phyloP scores from a whole-genome alignment of 2,113 vertebrate species.

The Gracilinanus agilis region DNA sequence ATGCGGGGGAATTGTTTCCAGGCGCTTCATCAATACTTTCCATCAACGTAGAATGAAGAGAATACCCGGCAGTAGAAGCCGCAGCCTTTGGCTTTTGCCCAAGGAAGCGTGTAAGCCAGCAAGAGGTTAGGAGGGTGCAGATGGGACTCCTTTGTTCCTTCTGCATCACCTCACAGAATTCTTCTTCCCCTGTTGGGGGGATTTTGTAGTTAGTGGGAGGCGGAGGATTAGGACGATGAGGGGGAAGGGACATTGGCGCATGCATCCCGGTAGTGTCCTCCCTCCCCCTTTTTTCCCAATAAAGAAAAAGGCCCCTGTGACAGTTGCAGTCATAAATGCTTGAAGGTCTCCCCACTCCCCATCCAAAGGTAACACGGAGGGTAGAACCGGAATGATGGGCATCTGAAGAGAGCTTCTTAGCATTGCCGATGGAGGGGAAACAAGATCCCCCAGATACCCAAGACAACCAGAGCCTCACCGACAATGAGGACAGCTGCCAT shows the following conservation, averaged over 20 bases:
- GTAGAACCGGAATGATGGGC: background rate
- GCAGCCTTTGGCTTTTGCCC: constrained; percentile 20
- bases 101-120: background rate
- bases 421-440: background rate
- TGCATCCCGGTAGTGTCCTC: background rate
- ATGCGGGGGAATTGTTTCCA: background rate
- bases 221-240: background rate
- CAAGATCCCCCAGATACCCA: background rate
- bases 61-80: background rate
- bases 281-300: background rate
- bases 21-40: constrained; percentile 17
- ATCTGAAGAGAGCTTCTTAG: background rate
- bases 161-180: background rate
- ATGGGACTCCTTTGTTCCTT: background rate
- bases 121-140: background rate
- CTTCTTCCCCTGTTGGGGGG: background rate
- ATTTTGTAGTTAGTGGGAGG: background rate
- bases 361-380: background rate
- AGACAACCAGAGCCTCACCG: background rate
- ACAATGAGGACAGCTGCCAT: background rate
- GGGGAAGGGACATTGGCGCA: background rate
- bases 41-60: background rate
- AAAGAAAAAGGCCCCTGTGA: background rate
- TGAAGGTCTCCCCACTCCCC: background rate
- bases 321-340: background rate